phyloP scores from a whole-genome alignment of 2,888 invertebrate genomes.

The Polymixis flavicincta region DNA sequence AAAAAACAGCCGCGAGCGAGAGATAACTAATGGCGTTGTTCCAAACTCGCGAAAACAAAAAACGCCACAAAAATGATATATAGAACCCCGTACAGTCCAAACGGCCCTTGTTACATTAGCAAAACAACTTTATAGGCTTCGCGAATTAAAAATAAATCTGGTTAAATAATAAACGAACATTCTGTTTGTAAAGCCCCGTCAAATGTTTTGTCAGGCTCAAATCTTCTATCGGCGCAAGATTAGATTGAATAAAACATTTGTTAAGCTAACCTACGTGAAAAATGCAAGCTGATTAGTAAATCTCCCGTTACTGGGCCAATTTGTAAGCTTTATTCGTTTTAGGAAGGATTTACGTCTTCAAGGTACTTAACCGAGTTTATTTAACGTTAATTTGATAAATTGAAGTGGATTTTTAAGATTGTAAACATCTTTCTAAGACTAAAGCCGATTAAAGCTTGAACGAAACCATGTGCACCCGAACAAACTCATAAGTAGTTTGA shows the following conservation, averaged over 20 bases:
- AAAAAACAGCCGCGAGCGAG: slow-evolving; percentile 59
- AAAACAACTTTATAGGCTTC: slow-evolving; percentile 68
- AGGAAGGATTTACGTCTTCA: slow-evolving; percentile 38
- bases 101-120: slow-evolving; percentile 53
- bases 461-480: neutral
- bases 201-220: slow-evolving; percentile 70
- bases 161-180: slow-evolving; percentile 66
- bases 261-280: slow-evolving; percentile 54
- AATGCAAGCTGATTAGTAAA: slow-evolving; percentile 61
- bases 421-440: neutral
- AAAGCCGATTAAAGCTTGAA: neutral
- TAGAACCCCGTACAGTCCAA: slow-evolving; percentile 54
- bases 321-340: slow-evolving; percentile 51
- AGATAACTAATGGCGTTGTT: slow-evolving; percentile 73
- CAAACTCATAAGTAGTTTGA: neutral
- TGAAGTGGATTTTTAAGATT: slow-evolving; percentile 16
- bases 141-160: slow-evolving; percentile 60
- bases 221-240: slow-evolving; percentile 69
- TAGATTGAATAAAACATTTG: slow-evolving; percentile 63
- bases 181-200: slow-evolving; percentile 68
- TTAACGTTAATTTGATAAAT: slow-evolving; percentile 48
- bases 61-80: slow-evolving; percentile 69
- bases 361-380: slow-evolving; percentile 40
- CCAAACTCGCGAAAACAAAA: slow-evolving; percentile 72
- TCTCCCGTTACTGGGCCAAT: slow-evolving; percentile 54